phyloP scores from a whole-genome alignment of 2,113 vertebrate species.

The Hassar affinis region DNA sequence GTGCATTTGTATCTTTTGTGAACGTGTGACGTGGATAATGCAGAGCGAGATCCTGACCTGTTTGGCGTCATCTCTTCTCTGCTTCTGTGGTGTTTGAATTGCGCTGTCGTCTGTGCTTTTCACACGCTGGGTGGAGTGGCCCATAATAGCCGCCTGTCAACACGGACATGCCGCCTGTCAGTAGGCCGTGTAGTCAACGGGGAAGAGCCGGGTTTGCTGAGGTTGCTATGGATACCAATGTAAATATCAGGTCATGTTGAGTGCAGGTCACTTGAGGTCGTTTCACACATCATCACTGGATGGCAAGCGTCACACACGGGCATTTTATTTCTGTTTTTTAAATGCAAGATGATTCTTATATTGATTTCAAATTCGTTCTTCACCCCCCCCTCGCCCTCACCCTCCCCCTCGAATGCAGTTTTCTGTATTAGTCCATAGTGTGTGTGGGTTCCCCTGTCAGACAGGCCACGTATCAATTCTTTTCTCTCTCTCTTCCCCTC shows the following conservation, averaged over 20 bases:
- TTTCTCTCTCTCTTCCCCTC: conserved; percentile 18
- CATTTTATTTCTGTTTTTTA: too few relatives aligned
- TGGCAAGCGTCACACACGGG: too few relatives aligned
- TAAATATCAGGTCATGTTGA: neutral
- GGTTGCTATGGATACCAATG: neutral
- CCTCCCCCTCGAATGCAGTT: too few relatives aligned
- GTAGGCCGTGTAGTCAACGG: neutral
- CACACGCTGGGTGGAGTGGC: neutral
- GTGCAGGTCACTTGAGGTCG: neutral
- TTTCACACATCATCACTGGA: neutral
- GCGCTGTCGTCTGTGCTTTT: neutral
- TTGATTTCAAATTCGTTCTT: too few relatives aligned
- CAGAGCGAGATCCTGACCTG: too few relatives aligned
- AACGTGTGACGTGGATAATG: neutral
- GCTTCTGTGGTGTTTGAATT: neutral
- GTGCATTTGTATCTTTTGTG: neutral
- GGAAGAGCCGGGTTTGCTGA: neutral
- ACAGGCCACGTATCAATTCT: neutral
- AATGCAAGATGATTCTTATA: too few relatives aligned
- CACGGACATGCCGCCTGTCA: neutral
- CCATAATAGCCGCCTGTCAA: neutral
- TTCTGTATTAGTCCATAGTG: neutral
- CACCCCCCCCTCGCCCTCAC: too few relatives aligned
- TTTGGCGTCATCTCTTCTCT: neutral
- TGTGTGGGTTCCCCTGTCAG: neutral